Evolutionary conservation across 1,140 invertebrate species (phyloP).

Genomic region (Drosophila bocki): DNA sequence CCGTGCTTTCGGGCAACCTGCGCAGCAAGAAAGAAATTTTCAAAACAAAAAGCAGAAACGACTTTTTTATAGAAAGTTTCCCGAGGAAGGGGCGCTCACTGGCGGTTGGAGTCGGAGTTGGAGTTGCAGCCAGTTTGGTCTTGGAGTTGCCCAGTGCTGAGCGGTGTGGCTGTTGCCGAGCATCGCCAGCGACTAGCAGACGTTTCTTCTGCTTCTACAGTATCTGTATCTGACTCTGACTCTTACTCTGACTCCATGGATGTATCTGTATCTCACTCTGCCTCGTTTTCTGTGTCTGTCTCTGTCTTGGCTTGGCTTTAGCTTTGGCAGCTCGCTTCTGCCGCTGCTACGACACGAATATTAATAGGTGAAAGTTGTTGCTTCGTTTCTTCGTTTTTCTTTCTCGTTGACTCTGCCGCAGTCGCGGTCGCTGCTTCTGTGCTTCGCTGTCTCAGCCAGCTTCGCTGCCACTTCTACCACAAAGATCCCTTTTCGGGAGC

Average conservation of each 20-base stretch:
- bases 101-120: slow-evolving; percentile 2
- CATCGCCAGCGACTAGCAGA: slow-evolving; percentile 65
- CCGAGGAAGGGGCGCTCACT: slow-evolving; percentile 34
- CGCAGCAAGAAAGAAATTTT: slow-evolving; percentile 50
- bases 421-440: slow-evolving; percentile 20
- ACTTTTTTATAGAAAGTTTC: slow-evolving; percentile 58
- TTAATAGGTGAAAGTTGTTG: slow-evolving; percentile 85
- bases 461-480: slow-evolving; percentile 19
- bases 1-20: slow-evolving; percentile 31
- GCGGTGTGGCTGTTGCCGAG: slow-evolving; percentile 62
- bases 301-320: slow-evolving; percentile 13
- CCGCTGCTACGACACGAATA: slow-evolving; percentile 79
- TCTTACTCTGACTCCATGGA: slow-evolving; percentile 19
- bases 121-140: slow-evolving; percentile 47
- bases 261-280: slow-evolving; percentile 21
- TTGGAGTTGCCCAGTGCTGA: slow-evolving; percentile 33
- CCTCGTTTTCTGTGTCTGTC: slow-evolving; percentile 2
- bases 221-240: slow-evolving; percentile 36
- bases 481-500: slow-evolving; percentile 57
- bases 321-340: slow-evolving; percentile 59
- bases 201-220: slow-evolving; percentile 68
- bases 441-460: slow-evolving; percentile 18
- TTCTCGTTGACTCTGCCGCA: slow-evolving; percentile 28
- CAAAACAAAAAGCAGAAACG: slow-evolving; percentile 52
- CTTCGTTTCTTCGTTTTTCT: slow-evolving; percentile 62